Percentiles rank a stretch among this genome's conserved stretches.
These are phyloP conservation scores for Euplexia lucipara DNA, from an alignment of 2,888 invertebrate species.

Conservation along the genomic window DNA sequence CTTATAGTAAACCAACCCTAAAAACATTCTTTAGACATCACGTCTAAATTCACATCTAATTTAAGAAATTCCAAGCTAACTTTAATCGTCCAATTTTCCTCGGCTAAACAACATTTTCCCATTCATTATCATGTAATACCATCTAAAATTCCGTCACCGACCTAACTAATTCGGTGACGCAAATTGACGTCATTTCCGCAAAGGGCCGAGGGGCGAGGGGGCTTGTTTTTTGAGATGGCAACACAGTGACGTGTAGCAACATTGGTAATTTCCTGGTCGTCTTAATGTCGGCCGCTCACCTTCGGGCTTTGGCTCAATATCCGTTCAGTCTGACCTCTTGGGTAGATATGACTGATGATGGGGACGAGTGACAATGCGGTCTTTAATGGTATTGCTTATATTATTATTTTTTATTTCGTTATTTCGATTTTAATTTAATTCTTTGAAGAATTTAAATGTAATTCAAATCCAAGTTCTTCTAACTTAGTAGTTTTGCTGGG, in stretches of 20 bases:
- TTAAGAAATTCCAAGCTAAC: slow-evolving; percentile 19
- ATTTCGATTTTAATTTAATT: too few relatives aligned
- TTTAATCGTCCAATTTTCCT: slow-evolving; percentile 31
- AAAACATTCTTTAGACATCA: background rate
- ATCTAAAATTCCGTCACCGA: slow-evolving; percentile 55
- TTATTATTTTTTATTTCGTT: background rate
- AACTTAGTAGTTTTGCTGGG: too few relatives aligned
- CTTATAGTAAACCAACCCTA: background rate
- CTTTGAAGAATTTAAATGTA: too few relatives aligned
- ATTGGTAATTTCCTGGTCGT: slow-evolving; percentile 66
- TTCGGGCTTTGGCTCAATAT: slow-evolving; percentile 48
- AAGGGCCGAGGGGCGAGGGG: slow-evolving; percentile 17
- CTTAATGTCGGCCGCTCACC: slow-evolving; percentile 59
- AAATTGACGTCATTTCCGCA: slow-evolving; percentile 71
- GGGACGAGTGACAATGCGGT: background rate
- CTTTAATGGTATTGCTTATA: background rate
- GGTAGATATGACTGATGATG: slow-evolving; percentile 35
- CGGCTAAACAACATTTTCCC: slow-evolving; percentile 15
- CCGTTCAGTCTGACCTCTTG: slow-evolving; percentile 33
- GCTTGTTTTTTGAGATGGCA: slow-evolving; percentile 63
- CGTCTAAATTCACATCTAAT: background rate
- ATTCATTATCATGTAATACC: slow-evolving; percentile 49
- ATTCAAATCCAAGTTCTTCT: too few relatives aligned
- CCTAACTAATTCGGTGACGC: slow-evolving; percentile 58
- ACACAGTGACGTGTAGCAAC: slow-evolving; percentile 46